Base-by-base conservation (phyloP, 1,140 invertebrate species). In the Drosophila punjabiensis region DNA sequence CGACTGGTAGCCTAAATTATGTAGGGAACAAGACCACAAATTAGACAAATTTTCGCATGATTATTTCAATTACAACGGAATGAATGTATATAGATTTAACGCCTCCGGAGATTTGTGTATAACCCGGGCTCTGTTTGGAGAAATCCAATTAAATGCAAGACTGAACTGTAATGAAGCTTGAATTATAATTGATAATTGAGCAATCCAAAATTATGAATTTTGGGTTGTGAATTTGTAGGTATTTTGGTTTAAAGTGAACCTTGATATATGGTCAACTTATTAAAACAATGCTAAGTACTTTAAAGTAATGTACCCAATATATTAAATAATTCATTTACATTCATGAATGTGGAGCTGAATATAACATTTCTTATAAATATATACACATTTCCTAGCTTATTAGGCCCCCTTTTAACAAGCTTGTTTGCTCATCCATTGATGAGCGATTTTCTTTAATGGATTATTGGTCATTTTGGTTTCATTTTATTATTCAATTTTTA, bases 1-100 rank as follows among this genome's bases (percentile, higher is more conserved):
- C 28, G 65, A 18, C 55, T 28, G 50, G 47, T 50, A 37, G 60
- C n/a, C 30, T 74, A 39, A 61, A 62, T 74, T 74, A 62, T 74
- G 32, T 32, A 74, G 47, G 30, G 45, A 28, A 74, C 70, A 53
- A 52, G 70, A 60, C 69, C 70, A 45, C 70, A 74, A 74, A 74
- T 74, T 74, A 74, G 70, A 74, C 37, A 62, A 60, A 74, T 62
- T 74, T 62, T 74, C 47, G 68, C 24, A 74, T 74, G 55, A 74
- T 74, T 74, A 74, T 74, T 74, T 74, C 37, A 74, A 74, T 74
- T 73, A 74, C 47, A 74, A n/a, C 11, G 30, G 16, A 74, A 62
- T 74, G 69, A 74, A 73, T n/a, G n/a, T 74, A 37, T 43, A 52
- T 73, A 30, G 13, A 45, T 5, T 16, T 30, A 71, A 56, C 52